A percentile compares a stretch with the other conserved stretches of the same genome.
phyloP scores from a whole-genome alignment of 2,113 vertebrate genomes.

The Atrichornis clamosus region DNA sequence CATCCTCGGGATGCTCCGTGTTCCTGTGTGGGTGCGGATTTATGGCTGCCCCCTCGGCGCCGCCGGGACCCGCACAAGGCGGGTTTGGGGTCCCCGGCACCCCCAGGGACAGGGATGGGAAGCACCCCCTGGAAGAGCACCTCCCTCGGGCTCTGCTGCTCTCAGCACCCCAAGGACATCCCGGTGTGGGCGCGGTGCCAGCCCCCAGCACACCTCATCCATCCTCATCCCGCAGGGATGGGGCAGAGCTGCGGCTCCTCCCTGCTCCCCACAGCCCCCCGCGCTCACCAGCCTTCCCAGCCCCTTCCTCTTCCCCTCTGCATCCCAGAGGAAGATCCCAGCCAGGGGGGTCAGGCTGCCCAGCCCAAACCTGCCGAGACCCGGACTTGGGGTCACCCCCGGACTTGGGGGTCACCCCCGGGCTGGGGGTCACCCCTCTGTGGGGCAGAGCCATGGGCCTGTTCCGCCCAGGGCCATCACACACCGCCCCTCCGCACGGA shows the following conservation, averaged over 20 bases:
- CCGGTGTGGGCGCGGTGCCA: fast-evolving
- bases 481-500: neutral
- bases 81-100: neutral
- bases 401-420: neutral
- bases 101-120: fast-evolving
- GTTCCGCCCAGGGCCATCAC: neutral
- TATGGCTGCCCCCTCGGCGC: neutral
- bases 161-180: neutral
- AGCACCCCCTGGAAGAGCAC: fast-evolving
- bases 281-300: neutral
- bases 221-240: fast-evolving
- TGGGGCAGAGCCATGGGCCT: fast-evolving
- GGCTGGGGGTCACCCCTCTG: neutral
- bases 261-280: no score
- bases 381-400: no score
- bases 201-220: fast-evolving
- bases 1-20: neutral
- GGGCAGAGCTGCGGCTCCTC: neutral
- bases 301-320: neutral
- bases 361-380: neutral
- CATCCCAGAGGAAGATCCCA: neutral
- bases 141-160: neutral
- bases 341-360: neutral
- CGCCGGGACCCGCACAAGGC: fast-evolving
- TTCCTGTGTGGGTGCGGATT: neutral